Conservation (phyloP, 2,797 vertebrate species). For the Paratrypauchen microcephalus region DNA sequence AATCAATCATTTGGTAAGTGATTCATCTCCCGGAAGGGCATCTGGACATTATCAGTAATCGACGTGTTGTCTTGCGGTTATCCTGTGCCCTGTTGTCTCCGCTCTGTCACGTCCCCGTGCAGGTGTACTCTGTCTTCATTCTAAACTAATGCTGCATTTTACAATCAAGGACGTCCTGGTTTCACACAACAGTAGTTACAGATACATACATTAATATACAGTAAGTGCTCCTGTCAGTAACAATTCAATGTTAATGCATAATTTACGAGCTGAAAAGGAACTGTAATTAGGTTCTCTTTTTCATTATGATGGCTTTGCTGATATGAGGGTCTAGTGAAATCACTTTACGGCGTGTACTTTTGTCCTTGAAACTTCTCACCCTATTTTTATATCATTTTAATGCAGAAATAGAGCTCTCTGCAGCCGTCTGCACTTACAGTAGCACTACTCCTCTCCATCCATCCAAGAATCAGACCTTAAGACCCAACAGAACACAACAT, state of each 20-base stretch:
- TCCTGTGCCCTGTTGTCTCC: neutral
- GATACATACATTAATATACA: neutral
- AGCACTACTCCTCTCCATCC: no score
- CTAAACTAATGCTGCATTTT: neutral
- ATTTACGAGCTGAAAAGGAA: neutral
- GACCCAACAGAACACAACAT: no score
- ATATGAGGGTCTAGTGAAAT: constrained; percentile 11
- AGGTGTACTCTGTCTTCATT: neutral
- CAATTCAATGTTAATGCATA: constrained; percentile 2
- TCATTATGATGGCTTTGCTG: constrained; percentile 17
- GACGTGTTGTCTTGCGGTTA: neutral
- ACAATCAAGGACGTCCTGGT: neutral
- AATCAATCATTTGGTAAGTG: neutral
- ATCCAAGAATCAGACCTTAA: no score
- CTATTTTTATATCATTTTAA: neutral
- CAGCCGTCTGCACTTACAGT: neutral
- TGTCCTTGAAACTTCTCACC: neutral
- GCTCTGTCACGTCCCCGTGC: neutral
- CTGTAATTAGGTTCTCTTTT: neutral
- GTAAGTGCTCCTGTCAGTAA: neutral
- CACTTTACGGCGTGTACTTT: neutral
- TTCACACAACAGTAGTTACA: neutral
- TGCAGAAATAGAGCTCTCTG: neutral
- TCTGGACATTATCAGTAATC: neutral
- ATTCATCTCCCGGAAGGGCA: constrained; percentile 6